Percentiles rank a stretch among this genome's conserved stretches.
Conservation (phyloP, 1,140 invertebrate species). For the Drosophila sucinea region DNA sequence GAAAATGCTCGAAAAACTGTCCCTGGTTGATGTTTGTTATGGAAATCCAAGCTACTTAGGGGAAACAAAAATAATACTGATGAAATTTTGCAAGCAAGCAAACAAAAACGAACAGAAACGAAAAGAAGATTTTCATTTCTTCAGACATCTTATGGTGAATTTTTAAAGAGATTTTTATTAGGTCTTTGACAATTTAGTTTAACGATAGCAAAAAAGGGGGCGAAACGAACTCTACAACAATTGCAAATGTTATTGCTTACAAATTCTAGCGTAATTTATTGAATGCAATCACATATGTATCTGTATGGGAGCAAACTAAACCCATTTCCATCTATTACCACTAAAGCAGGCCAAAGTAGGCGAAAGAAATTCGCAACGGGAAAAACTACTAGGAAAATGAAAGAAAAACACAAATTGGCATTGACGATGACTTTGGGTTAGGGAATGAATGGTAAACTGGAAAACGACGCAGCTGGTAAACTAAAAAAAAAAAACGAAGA, state of each 20-base stretch:
- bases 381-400: slow-evolving; percentile 21
- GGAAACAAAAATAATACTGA: not conserved
- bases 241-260: slow-evolving; percentile 32
- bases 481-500: not conserved
- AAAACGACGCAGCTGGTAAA: slow-evolving; percentile 42
- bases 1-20: slow-evolving; percentile 42
- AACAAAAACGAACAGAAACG: not conserved
- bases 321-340: slow-evolving; percentile 33
- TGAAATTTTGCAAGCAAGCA: not conserved
- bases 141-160: not conserved
- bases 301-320: not conserved
- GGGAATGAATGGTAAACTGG: slow-evolving; percentile 25
- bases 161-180: slow-evolving; percentile 12
- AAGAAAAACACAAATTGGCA: slow-evolving; percentile 52
- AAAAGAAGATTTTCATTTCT: not conserved
- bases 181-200: not conserved
- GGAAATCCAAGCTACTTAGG: slow-evolving; percentile 51
- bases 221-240: slow-evolving; percentile 1
- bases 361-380: not conserved
- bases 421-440: slow-evolving; percentile 24
- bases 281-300: slow-evolving; percentile 31
- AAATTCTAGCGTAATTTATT: slow-evolving; percentile 46
- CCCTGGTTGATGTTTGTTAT: slow-evolving; percentile 71
- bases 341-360: slow-evolving; percentile 25
- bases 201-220: not conserved